These are phyloP conservation scores for Meta bourneti DNA, from an alignment of 2,888 invertebrate species.

Conservation along the genomic window DNA sequence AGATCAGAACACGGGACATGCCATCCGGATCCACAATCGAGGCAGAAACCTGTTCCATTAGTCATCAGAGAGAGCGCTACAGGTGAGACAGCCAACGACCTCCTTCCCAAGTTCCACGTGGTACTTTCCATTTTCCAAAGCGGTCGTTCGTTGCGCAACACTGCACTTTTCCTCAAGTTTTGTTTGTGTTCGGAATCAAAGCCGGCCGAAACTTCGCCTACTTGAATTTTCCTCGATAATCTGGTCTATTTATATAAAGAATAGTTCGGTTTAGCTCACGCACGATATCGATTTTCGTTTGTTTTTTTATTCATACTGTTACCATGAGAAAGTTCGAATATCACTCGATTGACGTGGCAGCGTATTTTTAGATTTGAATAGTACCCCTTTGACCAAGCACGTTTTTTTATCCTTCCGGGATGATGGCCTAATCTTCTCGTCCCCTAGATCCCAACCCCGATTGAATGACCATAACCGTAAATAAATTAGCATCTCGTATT, in stretches of 20 bases:
- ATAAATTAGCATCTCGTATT: too few species aligned
- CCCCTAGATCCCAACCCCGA: too few species aligned
- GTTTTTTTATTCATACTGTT: too few species aligned
- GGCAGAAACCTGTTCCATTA: slow-evolving; percentile 62
- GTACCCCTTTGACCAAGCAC: too few species aligned
- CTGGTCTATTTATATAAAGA: slow-evolving; percentile 27
- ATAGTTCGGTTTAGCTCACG: background rate
- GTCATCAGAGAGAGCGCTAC: slow-evolving; percentile 35
- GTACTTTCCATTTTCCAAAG: background rate
- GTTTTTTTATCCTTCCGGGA: too few species aligned
- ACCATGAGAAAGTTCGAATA: background rate
- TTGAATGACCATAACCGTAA: too few species aligned
- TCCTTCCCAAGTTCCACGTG: slow-evolving; percentile 15
- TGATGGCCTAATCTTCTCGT: too few species aligned
- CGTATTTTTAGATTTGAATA: background rate
- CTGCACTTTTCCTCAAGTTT: background rate
- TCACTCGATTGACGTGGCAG: background rate
- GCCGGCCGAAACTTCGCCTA: slow-evolving; percentile 22
- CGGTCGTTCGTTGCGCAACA: slow-evolving; percentile 43
- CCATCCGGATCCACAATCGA: slow-evolving; percentile 36
- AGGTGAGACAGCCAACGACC: slow-evolving; percentile 68
- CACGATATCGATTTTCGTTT: background rate
- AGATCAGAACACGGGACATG: slow-evolving; percentile 40
- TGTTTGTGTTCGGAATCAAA: background rate
- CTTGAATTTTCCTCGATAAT: slow-evolving; percentile 12